A percentile compares a stretch with the other conserved stretches of the same genome.
These are phyloP conservation scores for Tillus elongatus DNA, from an alignment of 2,888 invertebrate species.

Conservation along the genomic window DNA sequence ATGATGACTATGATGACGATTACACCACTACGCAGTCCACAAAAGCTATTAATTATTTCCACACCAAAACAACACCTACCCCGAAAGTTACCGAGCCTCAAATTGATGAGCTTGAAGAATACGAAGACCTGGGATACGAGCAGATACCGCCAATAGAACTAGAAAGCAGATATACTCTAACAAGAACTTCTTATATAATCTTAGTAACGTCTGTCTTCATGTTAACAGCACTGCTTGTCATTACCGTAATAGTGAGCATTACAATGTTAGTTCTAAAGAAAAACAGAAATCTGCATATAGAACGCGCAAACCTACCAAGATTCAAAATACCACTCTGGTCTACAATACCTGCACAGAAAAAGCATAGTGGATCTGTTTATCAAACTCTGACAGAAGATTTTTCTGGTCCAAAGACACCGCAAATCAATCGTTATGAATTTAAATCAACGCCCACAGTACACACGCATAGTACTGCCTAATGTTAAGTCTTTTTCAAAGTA, in stretches of 20 bases:
- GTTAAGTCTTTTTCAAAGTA: no score
- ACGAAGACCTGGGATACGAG: slow-evolving; percentile 21
- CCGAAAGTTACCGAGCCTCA: no score
- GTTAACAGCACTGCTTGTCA: slow-evolving; percentile 46
- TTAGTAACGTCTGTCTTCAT: slow-evolving; percentile 47
- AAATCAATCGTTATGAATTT: slow-evolving; percentile 49
- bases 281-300: slow-evolving; percentile 30
- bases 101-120: slow-evolving; percentile 41
- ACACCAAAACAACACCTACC: no score
- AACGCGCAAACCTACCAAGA: slow-evolving; percentile 33
- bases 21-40: slow-evolving; percentile 5
- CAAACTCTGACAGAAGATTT: slow-evolving; percentile 71
- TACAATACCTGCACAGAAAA: slow-evolving; percentile 46
- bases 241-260: slow-evolving; percentile 43
- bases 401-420: slow-evolving; percentile 58
- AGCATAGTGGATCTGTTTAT: slow-evolving; percentile 67
- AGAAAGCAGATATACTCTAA: slow-evolving; percentile 20
- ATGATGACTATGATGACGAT: slow-evolving; percentile 15
- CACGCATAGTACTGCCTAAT: no score
- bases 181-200: slow-evolving; percentile 30
- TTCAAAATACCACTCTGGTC: slow-evolving; percentile 37
- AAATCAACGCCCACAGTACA: slow-evolving; percentile 29
- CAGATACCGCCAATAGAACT: slow-evolving; percentile 13
- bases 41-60: no score
- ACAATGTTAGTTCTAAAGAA: slow-evolving; percentile 34